Base-by-base conservation (phyloP, 2,888 invertebrate species). In the Imbricaverruca yamaguchii region DNA sequence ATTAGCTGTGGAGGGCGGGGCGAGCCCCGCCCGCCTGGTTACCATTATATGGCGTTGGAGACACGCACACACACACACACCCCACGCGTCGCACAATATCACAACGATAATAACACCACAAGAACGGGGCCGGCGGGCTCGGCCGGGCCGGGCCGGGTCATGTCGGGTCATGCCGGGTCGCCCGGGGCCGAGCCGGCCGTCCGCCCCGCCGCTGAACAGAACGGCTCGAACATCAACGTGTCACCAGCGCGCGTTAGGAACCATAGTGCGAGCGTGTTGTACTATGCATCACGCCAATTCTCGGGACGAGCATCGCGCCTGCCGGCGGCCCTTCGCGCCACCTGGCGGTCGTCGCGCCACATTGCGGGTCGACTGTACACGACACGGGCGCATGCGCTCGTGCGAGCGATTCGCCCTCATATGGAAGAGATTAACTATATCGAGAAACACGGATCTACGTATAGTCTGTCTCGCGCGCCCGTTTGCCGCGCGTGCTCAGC, bases 1-100 rank as follows among this genome's bases (percentile, higher is more conserved):
- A 78, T 78, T 74, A 74, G 74, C 53, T 53, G 74, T 21, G 74
- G 74, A 10, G 11, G 74, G 39, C 74, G 53, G 13, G 74, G 65
- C 65, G 13, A 13, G 74, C 9, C 74, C 12, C 74, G 74, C 21
- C 74, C 39, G 6, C 74, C 69, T 13, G 53, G 74, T 13, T 74
- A 74, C 74, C 74, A 74, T 74, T 74, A 74, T 74, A 74, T 74
- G 74, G 74, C 74, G 53, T 74, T 74, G 74, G 74, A 74, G 74
- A 74, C 74, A 53, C 74, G 4, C 69, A 23, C 67, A 13, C 39
- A 39, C 39, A 15, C 59, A 59, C 59, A 59, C 65, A 0, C 65
- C 65, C 21, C 53, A 53, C 39, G 53, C 39, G 8, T 23, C 23
- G 25, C 74, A 74, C 74, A 53, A 74, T 74, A 74, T 74, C 74